These are phyloP conservation scores for Ictidomys tridecemlineatus DNA, from an alignment of 2,113 vertebrate genomes.

Conservation along the genomic window DNA sequence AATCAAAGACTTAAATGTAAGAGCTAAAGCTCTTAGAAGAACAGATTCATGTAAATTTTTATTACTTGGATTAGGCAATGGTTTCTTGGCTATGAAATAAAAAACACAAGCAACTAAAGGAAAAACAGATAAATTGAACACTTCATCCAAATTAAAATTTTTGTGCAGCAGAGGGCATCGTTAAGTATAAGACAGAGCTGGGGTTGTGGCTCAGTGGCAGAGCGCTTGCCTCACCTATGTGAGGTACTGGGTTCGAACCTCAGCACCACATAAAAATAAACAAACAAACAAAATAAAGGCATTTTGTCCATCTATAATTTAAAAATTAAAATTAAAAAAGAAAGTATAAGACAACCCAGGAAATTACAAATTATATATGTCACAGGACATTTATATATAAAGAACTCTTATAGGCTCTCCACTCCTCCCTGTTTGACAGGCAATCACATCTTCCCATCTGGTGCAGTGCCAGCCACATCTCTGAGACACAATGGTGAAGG, in stretches of 20 bases:
- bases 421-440: too few relatives aligned
- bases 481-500: too few relatives aligned
- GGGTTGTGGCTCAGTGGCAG: too few relatives aligned
- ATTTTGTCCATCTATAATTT: too few relatives aligned
- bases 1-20: neutral
- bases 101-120: slow-evolving; percentile 10
- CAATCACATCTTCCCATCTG: too few relatives aligned
- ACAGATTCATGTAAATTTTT: slow-evolving; percentile 4
- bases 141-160: neutral
- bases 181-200: neutral
- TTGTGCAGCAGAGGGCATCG: neutral
- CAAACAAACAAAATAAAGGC: too few relatives aligned
- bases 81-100: neutral
- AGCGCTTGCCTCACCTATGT: too few relatives aligned
- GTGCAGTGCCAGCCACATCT: too few relatives aligned
- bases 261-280: too few relatives aligned
- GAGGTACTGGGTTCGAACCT: too few relatives aligned
- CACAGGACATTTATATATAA: neutral
- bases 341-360: slow-evolving; percentile 11
- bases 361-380: neutral
- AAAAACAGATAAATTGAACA: neutral
- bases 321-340: neutral
- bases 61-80: neutral
- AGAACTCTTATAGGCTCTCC: neutral
- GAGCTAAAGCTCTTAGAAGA: slow-evolving; percentile 32